Percentiles rank a stretch among this genome's conserved stretches.
These are phyloP conservation scores for Drosophila albomicans DNA, from an alignment of 1,140 invertebrate species.

Conservation along the genomic window DNA sequence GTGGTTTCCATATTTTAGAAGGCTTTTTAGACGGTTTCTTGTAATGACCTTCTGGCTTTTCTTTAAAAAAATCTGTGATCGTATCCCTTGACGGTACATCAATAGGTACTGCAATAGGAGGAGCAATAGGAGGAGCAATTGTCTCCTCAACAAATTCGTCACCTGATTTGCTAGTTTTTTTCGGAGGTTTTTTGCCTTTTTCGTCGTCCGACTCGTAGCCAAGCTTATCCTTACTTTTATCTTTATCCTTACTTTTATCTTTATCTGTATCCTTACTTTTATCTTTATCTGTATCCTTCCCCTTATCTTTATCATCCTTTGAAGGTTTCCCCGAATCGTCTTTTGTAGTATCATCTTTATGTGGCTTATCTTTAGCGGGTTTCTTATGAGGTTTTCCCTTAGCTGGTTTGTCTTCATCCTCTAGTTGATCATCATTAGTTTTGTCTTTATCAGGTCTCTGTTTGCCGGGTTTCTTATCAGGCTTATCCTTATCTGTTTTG, in stretches of 20 bases:
- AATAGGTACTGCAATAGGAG: no score
- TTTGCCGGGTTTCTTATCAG: neutral
- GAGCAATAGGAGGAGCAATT: no score
- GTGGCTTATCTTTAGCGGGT: slow-evolving; percentile 1
- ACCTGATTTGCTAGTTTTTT: no score
- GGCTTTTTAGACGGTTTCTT: no score
- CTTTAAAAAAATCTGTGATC: no score
- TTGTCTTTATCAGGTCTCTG: neutral
- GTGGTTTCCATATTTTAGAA: neutral
- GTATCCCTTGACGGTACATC: no score
- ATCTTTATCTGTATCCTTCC: neutral
- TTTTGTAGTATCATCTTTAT: neutral
- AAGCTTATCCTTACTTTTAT: neutral
- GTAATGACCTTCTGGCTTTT: no score
- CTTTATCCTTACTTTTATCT: neutral
- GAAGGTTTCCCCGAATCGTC: neutral
- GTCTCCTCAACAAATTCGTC: no score
- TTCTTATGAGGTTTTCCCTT: neutral
- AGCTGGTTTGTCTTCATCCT: neutral
- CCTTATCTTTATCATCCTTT: neutral
- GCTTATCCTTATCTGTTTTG: neutral
- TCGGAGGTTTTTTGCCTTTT: no score
- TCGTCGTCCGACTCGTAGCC: neutral
- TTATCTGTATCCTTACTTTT: slow-evolving; percentile 1
- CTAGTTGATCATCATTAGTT: neutral